Conservation (phyloP, 2,797 vertebrate genomes). For the Gymnoscopelus braueri region DNA sequence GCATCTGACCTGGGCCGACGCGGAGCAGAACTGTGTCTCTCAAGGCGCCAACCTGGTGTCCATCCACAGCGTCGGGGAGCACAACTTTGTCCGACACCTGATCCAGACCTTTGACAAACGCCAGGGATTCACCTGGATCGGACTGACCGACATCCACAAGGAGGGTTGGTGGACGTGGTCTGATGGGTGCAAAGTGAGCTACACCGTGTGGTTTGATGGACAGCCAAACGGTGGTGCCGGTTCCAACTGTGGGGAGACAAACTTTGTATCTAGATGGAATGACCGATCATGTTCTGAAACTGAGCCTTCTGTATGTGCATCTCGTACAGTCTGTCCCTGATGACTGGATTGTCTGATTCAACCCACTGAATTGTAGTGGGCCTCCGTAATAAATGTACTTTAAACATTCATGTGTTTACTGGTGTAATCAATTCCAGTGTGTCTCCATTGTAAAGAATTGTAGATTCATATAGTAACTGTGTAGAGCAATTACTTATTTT, state of each 20-base stretch:
- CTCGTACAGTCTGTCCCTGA: background rate
- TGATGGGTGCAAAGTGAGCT: background rate
- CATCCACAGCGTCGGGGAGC: conserved; percentile 8
- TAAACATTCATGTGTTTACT: no score
- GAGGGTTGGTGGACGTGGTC: conserved; percentile 51
- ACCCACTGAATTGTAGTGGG: no score
- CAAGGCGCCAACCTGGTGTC: conserved; percentile 37
- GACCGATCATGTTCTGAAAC: no score
- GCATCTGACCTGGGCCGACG: conserved; percentile 11
- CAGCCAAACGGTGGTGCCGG: background rate
- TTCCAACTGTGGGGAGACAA: background rate
- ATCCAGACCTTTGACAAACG: conserved; percentile 12
- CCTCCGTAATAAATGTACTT: no score
- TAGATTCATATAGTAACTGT: no score
- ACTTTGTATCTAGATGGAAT: accelerated
- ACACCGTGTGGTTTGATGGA: accelerated
- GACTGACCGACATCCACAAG: conserved; percentile 22
- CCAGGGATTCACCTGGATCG: background rate
- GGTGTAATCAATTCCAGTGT: no score
- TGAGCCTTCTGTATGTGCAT: conserved; percentile 30
- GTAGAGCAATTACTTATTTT: no score
- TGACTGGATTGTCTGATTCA: background rate
- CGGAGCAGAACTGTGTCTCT: conserved; percentile 15
- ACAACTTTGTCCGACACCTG: background rate
- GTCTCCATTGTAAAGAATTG: no score